phyloP scores from a whole-genome alignment of 2,797 vertebrate genomes.

The Poecilia velifera region DNA sequence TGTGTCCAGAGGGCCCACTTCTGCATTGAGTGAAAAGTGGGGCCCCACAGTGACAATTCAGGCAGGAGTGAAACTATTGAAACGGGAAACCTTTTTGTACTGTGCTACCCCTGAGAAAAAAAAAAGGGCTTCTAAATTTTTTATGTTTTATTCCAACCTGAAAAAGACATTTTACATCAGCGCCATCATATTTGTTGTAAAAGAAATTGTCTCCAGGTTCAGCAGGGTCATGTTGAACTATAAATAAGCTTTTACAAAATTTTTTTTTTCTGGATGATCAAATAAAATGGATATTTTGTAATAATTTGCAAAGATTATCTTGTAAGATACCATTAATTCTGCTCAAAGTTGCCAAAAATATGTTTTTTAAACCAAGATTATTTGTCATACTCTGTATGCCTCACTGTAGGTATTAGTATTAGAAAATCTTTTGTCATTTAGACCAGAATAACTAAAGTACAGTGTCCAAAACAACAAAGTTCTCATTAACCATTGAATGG shows the following conservation, averaged over 20 bases:
- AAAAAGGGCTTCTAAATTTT: slow-evolving; percentile 18
- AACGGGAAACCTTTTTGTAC: slow-evolving; percentile 5
- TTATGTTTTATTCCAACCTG: slow-evolving; percentile 9
- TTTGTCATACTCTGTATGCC: slow-evolving; percentile 16
- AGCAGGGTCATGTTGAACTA: not conserved
- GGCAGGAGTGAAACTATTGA: slow-evolving; percentile 18
- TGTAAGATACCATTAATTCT: slow-evolving; percentile 7
- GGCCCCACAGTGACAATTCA: slow-evolving; percentile 40
- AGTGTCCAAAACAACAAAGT: slow-evolving; percentile 49
- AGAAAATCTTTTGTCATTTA: slow-evolving; percentile 46
- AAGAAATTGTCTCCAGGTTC: not conserved
- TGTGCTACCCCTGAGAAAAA: slow-evolving; percentile 1
- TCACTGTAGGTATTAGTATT: slow-evolving; percentile 17
- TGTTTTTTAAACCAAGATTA: slow-evolving; percentile 6
- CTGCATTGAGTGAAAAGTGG: slow-evolving; percentile 21
- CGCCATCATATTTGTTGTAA: not conserved
- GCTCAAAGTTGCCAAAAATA: not conserved
- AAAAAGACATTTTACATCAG: slow-evolving; percentile 11
- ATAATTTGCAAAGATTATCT: not conserved
- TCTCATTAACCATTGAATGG: slow-evolving; percentile 46
- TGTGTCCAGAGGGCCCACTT: slow-evolving; percentile 28
- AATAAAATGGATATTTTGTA: not conserved
- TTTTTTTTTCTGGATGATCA: not conserved
- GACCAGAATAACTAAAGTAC: slow-evolving; percentile 31
- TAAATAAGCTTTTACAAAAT: not conserved